Base-by-base conservation (phyloP, 1,140 invertebrate species). In the Portunus trituberculatus region DNA sequence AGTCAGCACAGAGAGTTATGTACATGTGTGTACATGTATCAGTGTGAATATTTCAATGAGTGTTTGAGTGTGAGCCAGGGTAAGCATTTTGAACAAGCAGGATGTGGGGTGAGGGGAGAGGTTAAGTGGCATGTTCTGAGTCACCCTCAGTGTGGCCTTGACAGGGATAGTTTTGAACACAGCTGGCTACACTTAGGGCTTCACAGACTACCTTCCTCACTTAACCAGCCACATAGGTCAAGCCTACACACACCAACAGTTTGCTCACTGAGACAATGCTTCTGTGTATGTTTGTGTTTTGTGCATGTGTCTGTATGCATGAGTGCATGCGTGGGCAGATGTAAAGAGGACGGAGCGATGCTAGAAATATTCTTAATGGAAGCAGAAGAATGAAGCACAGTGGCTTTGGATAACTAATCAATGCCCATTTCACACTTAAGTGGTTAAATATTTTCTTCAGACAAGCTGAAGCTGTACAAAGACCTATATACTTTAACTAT, bases 371-470 rank as follows among this genome's bases (percentile, higher is more conserved):
- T 87, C 82, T 93, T 93, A 93, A 59, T 94, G 93, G 93, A 94
- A 94, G 88, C 93, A 91, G 52, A 94, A 91, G 76, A 94, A 90
- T 52, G 76, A 91, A 94, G 93, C 88, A 84, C 93, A 91, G 20
- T 91, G 93, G 89, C 93, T 94, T 90, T 94, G 93, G 67, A 82
- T 91, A 91, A 94, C 82, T 90, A 94, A 82, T 94, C 67, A 94
- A 94, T 94, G 93, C 93, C 93, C 93, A 91, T 88, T 94, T 91
- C 90, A 94, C 93, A 94, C 59, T 91, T 94, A 91, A 82, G 76
- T 83, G 32, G 82, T 94, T 94, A 94, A 91, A 94, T 84, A 89
- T 91, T 83, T 94, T 84, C 83, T 39, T 90, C 76, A 94, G 83
- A 94, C 93, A 94, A 28, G 88, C 89, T 94, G 83, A 94, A 90